Conservation (phyloP, 2,797 vertebrate genomes). For the Dicrostonyx torquatus region DNA sequence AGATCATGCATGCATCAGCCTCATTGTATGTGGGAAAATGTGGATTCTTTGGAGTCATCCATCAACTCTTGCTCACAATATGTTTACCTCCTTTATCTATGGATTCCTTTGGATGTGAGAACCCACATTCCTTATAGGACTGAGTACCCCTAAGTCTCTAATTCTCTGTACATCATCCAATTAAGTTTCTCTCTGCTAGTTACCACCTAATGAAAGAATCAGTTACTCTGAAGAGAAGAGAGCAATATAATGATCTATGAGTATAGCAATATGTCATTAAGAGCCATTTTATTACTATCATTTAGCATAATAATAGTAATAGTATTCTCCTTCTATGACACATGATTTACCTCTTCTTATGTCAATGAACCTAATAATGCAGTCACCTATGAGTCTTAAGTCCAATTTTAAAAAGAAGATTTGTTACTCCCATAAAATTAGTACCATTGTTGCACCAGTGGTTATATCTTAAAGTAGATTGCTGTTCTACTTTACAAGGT, state of each 20-base stretch:
- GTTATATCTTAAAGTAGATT: not conserved
- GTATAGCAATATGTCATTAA: not conserved
- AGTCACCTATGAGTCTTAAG: not conserved
- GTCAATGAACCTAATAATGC: not conserved
- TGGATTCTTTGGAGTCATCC: not conserved
- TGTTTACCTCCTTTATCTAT: not conserved
- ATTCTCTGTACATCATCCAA: not conserved
- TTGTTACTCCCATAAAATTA: not conserved
- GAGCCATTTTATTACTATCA: not conserved
- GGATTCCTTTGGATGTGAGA: no score
- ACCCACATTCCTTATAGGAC: not conserved
- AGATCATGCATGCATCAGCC: not conserved
- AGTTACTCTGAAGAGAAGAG: not conserved
- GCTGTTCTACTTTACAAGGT: not conserved
- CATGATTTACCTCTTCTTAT: not conserved
- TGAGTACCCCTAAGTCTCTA: not conserved
- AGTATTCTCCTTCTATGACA: not conserved
- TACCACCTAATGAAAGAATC: not conserved
- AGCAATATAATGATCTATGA: not conserved
- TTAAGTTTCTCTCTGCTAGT: not conserved
- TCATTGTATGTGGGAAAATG: not conserved
- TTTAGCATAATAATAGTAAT: not conserved
- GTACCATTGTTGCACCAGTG: not conserved
- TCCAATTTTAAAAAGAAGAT: not conserved
- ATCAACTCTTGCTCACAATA: not conserved